Evolutionary conservation across 1,140 invertebrate genomes (phyloP), one percentile per base, ranked within the genome.

Genomic region (Conus betulinus): DNA sequence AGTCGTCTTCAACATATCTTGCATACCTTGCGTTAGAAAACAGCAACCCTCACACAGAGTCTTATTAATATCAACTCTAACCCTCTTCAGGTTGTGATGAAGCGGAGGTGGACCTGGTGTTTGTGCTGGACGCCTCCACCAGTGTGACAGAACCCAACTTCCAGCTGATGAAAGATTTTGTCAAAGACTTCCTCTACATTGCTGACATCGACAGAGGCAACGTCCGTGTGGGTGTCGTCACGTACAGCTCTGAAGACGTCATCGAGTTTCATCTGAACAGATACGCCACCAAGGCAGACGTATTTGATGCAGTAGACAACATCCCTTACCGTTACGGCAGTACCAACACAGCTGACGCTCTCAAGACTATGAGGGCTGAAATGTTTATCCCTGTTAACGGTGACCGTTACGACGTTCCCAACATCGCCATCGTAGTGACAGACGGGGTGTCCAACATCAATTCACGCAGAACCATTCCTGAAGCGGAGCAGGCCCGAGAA

Each of bases 361-460:
- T 94, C 25, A 79, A 87, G 15, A 91, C 89, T n/a, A 92, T 94
- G 92, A 88, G 90, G 52, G 85, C 89, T 1, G 23, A 88, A 25
- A 93, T 94, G 92, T 94, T 93, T 87, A 91, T 89, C 51, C 5
- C 15, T 25, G 53, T n/a, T 15, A 91, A 92, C 88, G 93, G 93
- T 23, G 93, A 93, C 81, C 90, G 93, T 5, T 89, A 91, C 15
- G 86, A 90, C 63, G 93, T 93, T 6, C 25, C 83, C 1, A 94
- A 94, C 83, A 91, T 92, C 27, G 91, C 87, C 57, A 92, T 94
- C 60, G 89, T 94, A 3, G 84, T 94, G 7, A 94, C 93, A 53
- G 93, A 94, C 76, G 93, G 93, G 51, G 90, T 93, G 25, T 93
- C 94, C 1, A 94, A 94, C 88, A 92, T 93, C 74, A 93, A 93